Base-by-base conservation (phyloP, 2,888 invertebrate genomes). In the Trypoxylon attenuatum region DNA sequence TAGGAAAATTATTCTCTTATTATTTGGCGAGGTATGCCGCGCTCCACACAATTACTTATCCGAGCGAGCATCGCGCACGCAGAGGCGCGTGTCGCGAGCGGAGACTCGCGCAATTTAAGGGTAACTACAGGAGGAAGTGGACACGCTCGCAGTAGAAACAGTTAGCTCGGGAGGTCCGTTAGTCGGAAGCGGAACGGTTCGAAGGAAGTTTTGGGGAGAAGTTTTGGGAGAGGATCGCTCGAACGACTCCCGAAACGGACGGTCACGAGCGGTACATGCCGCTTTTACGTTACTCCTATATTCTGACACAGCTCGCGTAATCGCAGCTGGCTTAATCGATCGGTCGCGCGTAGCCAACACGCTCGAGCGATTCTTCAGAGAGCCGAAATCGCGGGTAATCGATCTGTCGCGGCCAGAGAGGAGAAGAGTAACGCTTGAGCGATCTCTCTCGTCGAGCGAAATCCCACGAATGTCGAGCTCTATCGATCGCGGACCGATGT, bases 91-190 rank as follows among this genome's bases (percentile, higher is more conserved):
- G 46, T 64, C 64, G 47, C 56, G 46, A 45, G 57, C 33, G 49
- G 57, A 60, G 55, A 59, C 52, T 75, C 56, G 57, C 27, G 46
- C 55, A 69, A 77, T 77, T 79, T 71, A 67, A 71, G 71, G 79
- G 67, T 63, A 70, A 71, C 80, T 68, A 63, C 63, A 61, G 62
- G 78, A 77, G 81, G 81, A 81, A 80, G 73, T 69, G 73, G 71
- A 77, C 71, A 73, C 69, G 66, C 46, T 73, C 68, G 64, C 47
- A 51, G 70, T n/a, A 71, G 70, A 73, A 69, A 71, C 73, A 76
- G 76, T 76, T 76, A 73, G 66, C 45, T 59, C 61, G 61, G 74
- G 67, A n/a, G 33, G 10, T 67, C 79, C 73, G 75, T 78, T 77
- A 72, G 54, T 73, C 62, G 73, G 74, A 78, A 79, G 63, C 67